phyloP scores from a whole-genome alignment of 2,797 vertebrate genomes.

The Lophius americanus region DNA sequence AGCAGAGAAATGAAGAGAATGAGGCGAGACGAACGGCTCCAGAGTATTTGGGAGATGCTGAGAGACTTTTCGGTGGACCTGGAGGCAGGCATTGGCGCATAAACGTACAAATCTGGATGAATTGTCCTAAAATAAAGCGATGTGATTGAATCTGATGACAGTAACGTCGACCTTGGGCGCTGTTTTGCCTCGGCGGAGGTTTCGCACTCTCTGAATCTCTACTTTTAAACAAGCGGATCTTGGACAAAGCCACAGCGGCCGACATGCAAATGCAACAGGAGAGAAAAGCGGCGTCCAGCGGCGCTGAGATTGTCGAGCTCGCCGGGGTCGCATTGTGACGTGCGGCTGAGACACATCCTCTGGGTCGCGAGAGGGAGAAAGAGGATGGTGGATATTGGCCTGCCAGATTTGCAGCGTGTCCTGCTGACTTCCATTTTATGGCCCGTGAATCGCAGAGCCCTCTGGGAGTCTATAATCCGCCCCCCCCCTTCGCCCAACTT shows the following conservation, averaged over 20 bases:
- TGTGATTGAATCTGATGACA: too few species aligned
- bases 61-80: too few species aligned
- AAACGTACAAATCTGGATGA: too few species aligned
- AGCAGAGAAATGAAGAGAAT: too few species aligned
- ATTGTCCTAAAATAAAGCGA: too few species aligned
- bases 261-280: conserved; percentile 65
- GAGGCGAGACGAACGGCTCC: too few species aligned
- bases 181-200: too few species aligned
- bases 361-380: conserved; percentile 43
- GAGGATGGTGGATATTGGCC: conserved; percentile 67
- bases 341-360: conserved; percentile 68
- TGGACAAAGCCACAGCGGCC: conserved; percentile 61
- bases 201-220: not conserved
- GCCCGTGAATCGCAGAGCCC: conserved; percentile 78
- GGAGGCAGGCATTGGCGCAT: too few species aligned
- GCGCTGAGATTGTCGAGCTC: conserved; percentile 72
- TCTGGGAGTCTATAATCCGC: conserved; percentile 85
- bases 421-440: conserved; percentile 85
- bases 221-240: conserved; percentile 55
- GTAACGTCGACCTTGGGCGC: too few species aligned
- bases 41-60: too few species aligned
- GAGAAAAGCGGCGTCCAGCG: conserved; percentile 56
- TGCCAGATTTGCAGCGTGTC: conserved; percentile 77
- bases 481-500: conserved; percentile 14
- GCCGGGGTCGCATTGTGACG: conserved; percentile 73